Percentiles rank a stretch among this genome's conserved stretches.
phyloP scores from a whole-genome alignment of 30 jellyfish, hydroid and myxozoan species.

The Aurelia aurita complex sp. Pacific region DNA sequence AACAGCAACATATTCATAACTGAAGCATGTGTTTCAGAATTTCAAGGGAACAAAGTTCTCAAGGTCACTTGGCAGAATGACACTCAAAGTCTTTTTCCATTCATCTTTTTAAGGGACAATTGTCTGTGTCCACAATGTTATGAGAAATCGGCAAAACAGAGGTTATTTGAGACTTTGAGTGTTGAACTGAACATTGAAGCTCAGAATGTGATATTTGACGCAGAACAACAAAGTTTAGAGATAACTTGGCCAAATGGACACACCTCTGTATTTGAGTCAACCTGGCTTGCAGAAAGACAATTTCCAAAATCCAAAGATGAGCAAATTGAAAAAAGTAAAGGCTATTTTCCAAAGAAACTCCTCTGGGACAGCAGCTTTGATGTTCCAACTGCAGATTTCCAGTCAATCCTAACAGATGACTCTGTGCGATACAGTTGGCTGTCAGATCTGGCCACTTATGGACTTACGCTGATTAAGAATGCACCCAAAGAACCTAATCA shows the following conservation, averaged over 20 bases:
- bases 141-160: conserved; percentile 45
- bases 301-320: conserved; percentile 49
- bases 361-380: conserved; percentile 7
- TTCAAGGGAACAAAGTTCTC: conserved; percentile 3
- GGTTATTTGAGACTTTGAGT: conserved; percentile 9
- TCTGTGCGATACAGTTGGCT: conserved; percentile 20
- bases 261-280: conserved; percentile 5
- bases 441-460: conserved; percentile 21
- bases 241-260: conserved; percentile 77
- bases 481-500: conserved; percentile 46
- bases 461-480: conserved; percentile 53
- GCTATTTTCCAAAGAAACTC: conserved; percentile 2
- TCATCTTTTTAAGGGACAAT: conserved; percentile 58
- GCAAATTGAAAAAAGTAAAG: conserved; percentile 19
- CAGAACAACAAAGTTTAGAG: not conserved
- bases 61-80: conserved; percentile 18
- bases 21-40: not conserved
- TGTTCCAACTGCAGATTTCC: conserved; percentile 24
- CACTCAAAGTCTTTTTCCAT: conserved; percentile 31
- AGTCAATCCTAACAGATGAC: conserved; percentile 33
- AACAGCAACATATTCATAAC: no score
- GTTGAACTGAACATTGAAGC: conserved; percentile 23
- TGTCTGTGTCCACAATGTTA: conserved; percentile 69
- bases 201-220: not conserved
- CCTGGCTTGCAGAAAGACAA: conserved; percentile 54